phyloP scores from a whole-genome alignment of 2,888 invertebrate species.

The Pterostichus niger region DNA sequence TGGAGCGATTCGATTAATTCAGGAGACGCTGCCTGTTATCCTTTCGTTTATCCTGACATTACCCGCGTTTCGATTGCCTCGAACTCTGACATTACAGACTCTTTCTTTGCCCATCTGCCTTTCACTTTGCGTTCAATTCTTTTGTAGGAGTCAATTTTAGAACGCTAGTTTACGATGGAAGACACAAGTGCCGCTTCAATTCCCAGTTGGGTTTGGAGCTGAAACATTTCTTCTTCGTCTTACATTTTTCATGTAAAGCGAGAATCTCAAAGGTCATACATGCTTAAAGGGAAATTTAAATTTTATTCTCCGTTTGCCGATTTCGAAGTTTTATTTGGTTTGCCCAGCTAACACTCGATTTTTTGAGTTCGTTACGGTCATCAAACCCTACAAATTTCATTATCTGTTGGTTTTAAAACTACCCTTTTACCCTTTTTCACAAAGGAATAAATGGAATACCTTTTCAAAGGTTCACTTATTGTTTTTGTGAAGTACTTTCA shows the following conservation, averaged over 20 bases:
- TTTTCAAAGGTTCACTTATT: too few relatives aligned
- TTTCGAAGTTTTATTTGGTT: background rate
- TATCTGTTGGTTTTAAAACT: background rate
- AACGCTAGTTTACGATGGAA: conserved; percentile 58
- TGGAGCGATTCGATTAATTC: conserved; percentile 50
- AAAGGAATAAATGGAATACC: conserved; percentile 1
- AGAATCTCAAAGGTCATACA: conserved; percentile 57
- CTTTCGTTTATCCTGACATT: conserved; percentile 64
- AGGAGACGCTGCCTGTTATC: conserved; percentile 54
- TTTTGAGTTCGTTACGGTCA: conserved; percentile 23
- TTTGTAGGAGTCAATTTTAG: conserved; percentile 46
- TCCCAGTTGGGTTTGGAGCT: conserved; percentile 50
- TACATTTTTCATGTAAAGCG: conserved; percentile 61
- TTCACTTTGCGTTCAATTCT: conserved; percentile 22
- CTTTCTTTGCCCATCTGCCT: conserved; percentile 6
- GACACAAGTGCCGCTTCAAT: conserved; percentile 55
- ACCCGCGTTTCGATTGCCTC: conserved; percentile 44
- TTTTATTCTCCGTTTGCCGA: conserved; percentile 18
- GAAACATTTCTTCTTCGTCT: conserved; percentile 53
- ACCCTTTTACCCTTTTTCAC: background rate
- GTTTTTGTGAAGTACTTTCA: too few relatives aligned
- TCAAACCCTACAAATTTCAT: conserved; percentile 9
- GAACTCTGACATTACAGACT: conserved; percentile 40
- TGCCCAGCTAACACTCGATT: background rate
- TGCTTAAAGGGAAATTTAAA: conserved; percentile 58